Percentiles rank a stretch among this genome's conserved stretches.
Evolutionary conservation across 1,140 invertebrate genomes (phyloP).

Genomic region (Meloidogyne exigua): DNA sequence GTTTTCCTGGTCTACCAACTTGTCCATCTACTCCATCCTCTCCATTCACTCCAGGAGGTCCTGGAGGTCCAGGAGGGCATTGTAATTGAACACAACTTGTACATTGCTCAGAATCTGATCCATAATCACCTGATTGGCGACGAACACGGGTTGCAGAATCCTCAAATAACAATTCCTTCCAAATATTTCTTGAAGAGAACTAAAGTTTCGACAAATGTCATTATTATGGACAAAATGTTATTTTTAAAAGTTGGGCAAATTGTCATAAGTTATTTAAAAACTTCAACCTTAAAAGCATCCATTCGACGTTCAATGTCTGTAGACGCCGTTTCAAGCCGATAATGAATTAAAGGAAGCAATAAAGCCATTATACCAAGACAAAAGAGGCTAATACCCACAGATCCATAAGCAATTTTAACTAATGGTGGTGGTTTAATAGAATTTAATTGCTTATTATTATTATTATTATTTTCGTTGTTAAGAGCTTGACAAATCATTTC

Average conservation of each 20-base stretch:
- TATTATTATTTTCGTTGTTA: not conserved
- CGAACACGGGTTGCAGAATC: not conserved
- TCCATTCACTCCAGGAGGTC: constrained; percentile 61
- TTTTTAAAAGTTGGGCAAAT: not conserved
- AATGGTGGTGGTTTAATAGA: not conserved
- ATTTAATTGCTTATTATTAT: not conserved
- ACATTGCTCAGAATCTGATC: constrained; percentile 52
- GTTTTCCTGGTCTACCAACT: constrained; percentile 53
- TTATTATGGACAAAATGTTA: not conserved
- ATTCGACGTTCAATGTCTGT: constrained; percentile 53
- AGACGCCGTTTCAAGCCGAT: constrained; percentile 52
- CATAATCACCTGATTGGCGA: constrained; percentile 9
- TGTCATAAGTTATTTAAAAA: not conserved
- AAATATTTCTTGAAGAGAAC: constrained; percentile 25
- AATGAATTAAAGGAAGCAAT: constrained; percentile 45
- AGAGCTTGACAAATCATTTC: not conserved
- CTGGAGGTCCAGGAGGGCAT: constrained; percentile 61
- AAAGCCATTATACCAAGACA: constrained; percentile 47
- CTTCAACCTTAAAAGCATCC: constrained; percentile 52
- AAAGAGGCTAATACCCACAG: constrained; percentile 45
- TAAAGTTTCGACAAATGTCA: constrained; percentile 9
- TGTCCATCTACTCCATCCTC: constrained; percentile 36
- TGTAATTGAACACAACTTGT: constrained; percentile 61
- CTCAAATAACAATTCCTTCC: constrained; percentile 19
- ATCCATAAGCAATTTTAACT: constrained; percentile 42